phyloP scores from a whole-genome alignment of 2,888 invertebrate species.

The Piscicola geometra region DNA sequence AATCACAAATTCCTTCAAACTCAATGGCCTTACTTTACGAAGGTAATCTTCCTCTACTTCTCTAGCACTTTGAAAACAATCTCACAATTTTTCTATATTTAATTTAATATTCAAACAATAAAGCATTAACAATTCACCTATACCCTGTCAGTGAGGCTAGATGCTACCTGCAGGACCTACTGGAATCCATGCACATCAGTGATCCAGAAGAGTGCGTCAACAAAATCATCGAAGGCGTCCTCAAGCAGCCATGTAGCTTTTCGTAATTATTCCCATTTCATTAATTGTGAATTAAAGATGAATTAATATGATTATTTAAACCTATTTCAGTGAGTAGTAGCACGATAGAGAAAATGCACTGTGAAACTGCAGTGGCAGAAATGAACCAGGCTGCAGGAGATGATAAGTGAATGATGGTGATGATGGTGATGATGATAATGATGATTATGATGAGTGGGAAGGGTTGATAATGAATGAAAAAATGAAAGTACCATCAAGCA shows the following conservation, averaged over 20 bases:
- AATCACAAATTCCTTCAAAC: conserved; percentile 50
- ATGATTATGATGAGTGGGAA: background rate
- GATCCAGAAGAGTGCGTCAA: conserved; percentile 70
- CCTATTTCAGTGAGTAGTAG: conserved; percentile 55
- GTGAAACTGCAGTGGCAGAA: conserved; percentile 71
- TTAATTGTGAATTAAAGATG: background rate
- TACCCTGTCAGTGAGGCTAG: conserved; percentile 64
- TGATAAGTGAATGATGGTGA: conserved; percentile 43
- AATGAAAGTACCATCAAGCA: background rate
- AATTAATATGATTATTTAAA: background rate
- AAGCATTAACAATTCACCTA: too few species aligned
- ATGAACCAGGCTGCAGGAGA: conserved; percentile 53
- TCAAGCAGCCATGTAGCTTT: conserved; percentile 69
- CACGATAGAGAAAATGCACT: conserved; percentile 68
- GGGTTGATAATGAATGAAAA: background rate
- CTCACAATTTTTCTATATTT: too few species aligned
- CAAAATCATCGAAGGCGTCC: conserved; percentile 71
- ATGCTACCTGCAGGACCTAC: conserved; percentile 67
- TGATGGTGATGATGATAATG: background rate
- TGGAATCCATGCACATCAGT: conserved; percentile 62
- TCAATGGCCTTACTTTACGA: conserved; percentile 52
- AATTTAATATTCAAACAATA: too few species aligned
- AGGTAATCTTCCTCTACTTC: conserved; percentile 39
- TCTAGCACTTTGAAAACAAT: too few species aligned
- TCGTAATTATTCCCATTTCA: background rate